phyloP scores from a whole-genome alignment of 53 echinoderm and acorn worm genomes.

The Zoroaster sp. region DNA sequence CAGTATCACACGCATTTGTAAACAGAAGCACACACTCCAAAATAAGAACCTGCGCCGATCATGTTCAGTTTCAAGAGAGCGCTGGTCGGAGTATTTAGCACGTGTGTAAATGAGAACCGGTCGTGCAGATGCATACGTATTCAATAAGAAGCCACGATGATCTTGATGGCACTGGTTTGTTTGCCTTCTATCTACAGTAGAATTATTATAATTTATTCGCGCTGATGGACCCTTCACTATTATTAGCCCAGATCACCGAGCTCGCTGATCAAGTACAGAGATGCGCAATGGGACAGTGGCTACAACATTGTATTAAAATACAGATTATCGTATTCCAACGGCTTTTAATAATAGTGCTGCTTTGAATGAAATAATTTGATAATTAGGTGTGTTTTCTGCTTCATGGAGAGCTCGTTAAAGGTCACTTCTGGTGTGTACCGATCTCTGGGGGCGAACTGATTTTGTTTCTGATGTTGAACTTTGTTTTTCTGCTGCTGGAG shows the following conservation, averaged over 20 bases:
- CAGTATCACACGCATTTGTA: too few species aligned
- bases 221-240: not conserved
- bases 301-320: not conserved
- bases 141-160: not conserved
- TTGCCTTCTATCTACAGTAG: not conserved
- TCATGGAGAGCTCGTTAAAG: too few species aligned
- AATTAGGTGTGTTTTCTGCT: conserved; percentile 12
- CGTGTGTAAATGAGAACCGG: too few species aligned
- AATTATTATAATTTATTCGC: conserved; percentile 56
- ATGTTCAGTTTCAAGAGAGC: too few species aligned
- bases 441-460: not conserved
- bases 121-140: not conserved
- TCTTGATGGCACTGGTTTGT: not conserved
- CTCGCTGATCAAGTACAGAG: not conserved
- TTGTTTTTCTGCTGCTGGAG: not conserved
- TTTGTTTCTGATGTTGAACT: not conserved
- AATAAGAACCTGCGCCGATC: not conserved
- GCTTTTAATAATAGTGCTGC: not conserved
- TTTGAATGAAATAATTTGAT: conserved; percentile 7
- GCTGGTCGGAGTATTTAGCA: too few species aligned
- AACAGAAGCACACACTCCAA: too few species aligned
- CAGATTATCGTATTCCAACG: not conserved
- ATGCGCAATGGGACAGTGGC: not conserved
- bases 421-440: not conserved
- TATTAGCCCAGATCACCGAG: conserved; percentile 25